phyloP scores from a whole-genome alignment of 92 coral and sea anemone species.

The Porites divaricata region DNA sequence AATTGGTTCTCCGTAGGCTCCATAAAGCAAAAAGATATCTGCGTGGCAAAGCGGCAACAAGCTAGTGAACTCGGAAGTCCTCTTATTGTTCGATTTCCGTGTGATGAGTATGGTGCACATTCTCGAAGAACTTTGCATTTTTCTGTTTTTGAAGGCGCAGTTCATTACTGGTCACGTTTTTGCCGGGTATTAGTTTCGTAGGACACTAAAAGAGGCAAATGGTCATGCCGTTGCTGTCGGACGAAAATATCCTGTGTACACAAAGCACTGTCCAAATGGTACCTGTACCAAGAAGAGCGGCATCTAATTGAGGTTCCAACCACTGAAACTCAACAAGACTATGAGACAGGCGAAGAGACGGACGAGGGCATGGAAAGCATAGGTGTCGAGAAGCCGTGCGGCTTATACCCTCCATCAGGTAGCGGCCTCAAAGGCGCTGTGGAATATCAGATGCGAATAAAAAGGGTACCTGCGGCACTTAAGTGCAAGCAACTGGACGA shows the following conservation, averaged over 20 bases:
- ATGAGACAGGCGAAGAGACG: no score
- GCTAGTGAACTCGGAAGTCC: conserved; percentile 37
- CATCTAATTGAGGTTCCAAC: neutral
- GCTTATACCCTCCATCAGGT: neutral
- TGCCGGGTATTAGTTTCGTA: conserved; percentile 45
- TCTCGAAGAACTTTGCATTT: conserved; percentile 35
- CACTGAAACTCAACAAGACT: no score
- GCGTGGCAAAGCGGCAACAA: conserved; percentile 26
- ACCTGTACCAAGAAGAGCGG: conserved; percentile 20
- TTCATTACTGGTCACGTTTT: conserved; percentile 63
- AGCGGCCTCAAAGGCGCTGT: neutral
- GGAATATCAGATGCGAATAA: neutral
- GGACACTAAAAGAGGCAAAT: conserved; percentile 5
- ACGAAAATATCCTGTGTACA: conserved; percentile 46
- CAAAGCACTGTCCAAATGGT: conserved; percentile 48
- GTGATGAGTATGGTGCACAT: conserved; percentile 6
- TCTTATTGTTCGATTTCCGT: conserved; percentile 34
- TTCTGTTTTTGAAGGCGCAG: conserved; percentile 57
- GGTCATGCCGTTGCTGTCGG: conserved; percentile 46
- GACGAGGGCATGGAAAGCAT: no score
- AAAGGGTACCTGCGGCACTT: neutral
- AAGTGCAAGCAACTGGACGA: neutral
- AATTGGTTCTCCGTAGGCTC: conserved; percentile 48
- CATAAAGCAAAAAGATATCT: conserved; percentile 31
- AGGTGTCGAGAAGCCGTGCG: no score